Base-by-base conservation (phyloP, 2,888 invertebrate species). In the Drosophila mettleri region DNA sequence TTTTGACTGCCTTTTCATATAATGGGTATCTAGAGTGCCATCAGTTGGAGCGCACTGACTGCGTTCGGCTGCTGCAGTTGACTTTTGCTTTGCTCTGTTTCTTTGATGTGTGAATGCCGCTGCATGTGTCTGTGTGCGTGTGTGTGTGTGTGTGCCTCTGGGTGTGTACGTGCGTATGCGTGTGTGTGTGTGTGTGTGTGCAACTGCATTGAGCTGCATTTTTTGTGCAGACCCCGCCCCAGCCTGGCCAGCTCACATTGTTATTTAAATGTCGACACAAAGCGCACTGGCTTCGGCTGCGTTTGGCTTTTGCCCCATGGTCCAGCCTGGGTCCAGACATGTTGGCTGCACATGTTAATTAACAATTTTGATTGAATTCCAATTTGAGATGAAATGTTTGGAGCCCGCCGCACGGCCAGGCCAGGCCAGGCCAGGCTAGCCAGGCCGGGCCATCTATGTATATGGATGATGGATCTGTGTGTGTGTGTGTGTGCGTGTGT, bases 311-410 rank as follows among this genome's bases (percentile, higher is more conserved):
- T 9, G 22, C 22, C 22, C 24, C 2, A n/a, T 24, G 3, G 36
- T 36, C 16, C 36, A 16, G 43, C 43, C n/a, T 14, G 14, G 34
- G 49, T 9, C 18, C 71, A 39, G 60, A 68, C 68, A 41, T 63
- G 66, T 53, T 67, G 39, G 59, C 60, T 55, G 77, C 81, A 88
- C 88, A 88, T 88, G 88, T 88, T 88, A 88, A 88, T 88, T 88
- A 88, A 88, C 88, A 88, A 88, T 84, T 86, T 88, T 80, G 88
- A 84, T 88, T 88, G 84, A 88, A 88, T 88, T 88, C 88, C 84
- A 82, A 81, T 88, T 80, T 76, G 55, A 76, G 74, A 65, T 76
- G 81, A 81, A 81, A 78, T 81, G 78, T 77, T 76, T 76, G 74
- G 68, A 49, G 43, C 29, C 29, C 74, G 39, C 14, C 29, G 24